A percentile compares a stretch with the other conserved stretches of the same genome.
These are phyloP conservation scores for Petrocephalus zakoni DNA, from an alignment of 2,113 vertebrate species.

Conservation along the genomic window DNA sequence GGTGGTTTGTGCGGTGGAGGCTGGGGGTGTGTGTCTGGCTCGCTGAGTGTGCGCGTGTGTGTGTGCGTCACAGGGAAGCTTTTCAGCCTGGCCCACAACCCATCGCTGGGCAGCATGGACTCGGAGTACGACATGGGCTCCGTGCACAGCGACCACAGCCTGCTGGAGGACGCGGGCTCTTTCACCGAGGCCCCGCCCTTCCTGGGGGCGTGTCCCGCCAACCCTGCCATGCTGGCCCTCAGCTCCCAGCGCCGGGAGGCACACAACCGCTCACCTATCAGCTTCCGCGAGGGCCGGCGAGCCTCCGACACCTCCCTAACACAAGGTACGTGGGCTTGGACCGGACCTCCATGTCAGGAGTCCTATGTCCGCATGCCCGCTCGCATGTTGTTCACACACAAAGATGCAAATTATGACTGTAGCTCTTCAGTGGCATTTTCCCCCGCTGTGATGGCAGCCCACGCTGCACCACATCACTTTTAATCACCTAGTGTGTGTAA, in stretches of 20 bases:
- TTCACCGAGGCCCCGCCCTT: conserved; percentile 73
- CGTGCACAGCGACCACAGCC: conserved; percentile 74
- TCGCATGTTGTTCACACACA: background rate
- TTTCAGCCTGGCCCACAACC: conserved; percentile 77
- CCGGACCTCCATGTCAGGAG: background rate
- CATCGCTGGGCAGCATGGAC: conserved; percentile 84
- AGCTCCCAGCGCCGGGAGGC: conserved; percentile 79
- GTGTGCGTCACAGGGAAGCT: conserved; percentile 70
- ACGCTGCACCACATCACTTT: conserved; percentile 32
- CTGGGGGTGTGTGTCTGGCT: background rate
- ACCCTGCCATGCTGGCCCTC: conserved; percentile 83
- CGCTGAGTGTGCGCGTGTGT: background rate
- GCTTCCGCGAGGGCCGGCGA: conserved; percentile 90
- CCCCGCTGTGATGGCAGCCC: conserved; percentile 24
- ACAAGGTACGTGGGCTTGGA: conserved; percentile 66
- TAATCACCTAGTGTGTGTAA: conserved; percentile 33
- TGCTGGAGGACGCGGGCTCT: conserved; percentile 75
- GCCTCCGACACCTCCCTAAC: conserved; percentile 96
- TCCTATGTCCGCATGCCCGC: background rate
- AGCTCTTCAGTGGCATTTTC: conserved; percentile 30
- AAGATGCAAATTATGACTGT: conserved; percentile 9
- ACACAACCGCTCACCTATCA: conserved; percentile 92
- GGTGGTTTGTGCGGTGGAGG: background rate
- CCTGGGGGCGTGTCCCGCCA: conserved; percentile 73
- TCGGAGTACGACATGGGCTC: conserved; percentile 87